These are phyloP conservation scores for Harmothoe impar DNA, from an alignment of 2,888 invertebrate species.

Conservation along the genomic window DNA sequence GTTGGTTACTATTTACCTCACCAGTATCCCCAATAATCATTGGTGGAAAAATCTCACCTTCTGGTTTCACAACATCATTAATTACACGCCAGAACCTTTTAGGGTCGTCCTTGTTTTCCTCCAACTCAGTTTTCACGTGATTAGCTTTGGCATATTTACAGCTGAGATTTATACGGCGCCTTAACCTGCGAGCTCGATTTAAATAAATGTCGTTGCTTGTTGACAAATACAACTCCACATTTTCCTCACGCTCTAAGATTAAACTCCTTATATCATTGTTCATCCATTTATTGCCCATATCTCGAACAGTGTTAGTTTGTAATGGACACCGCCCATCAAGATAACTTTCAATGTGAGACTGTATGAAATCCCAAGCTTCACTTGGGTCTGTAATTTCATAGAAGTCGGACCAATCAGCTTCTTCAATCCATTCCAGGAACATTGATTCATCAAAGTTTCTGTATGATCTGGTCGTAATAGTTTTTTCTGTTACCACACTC, in stretches of 20 bases:
- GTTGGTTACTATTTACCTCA: background rate
- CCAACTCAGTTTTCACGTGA: background rate
- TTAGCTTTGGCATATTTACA: background rate
- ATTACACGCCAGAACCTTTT: background rate
- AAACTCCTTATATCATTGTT: background rate
- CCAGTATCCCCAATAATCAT: background rate
- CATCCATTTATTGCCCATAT: background rate
- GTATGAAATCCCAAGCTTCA: background rate
- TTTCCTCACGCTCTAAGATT: background rate
- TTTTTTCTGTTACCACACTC: too few species aligned
- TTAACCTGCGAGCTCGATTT: background rate
- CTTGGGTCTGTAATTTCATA: background rate
- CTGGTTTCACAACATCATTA: background rate
- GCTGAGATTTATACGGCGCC: background rate
- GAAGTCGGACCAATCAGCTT: background rate
- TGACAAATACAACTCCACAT: background rate
- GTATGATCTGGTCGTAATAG: too few species aligned
- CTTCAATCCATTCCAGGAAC: background rate
- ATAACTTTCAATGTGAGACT: background rate
- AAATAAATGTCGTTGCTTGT: background rate
- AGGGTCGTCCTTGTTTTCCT: background rate
- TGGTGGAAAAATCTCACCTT: background rate
- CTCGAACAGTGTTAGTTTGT: background rate
- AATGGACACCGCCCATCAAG: background rate
- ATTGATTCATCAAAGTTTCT: too few species aligned